Evolutionary conservation across 2,888 invertebrate genomes (phyloP).

Genomic region (Sicus ferrugineus): DNA sequence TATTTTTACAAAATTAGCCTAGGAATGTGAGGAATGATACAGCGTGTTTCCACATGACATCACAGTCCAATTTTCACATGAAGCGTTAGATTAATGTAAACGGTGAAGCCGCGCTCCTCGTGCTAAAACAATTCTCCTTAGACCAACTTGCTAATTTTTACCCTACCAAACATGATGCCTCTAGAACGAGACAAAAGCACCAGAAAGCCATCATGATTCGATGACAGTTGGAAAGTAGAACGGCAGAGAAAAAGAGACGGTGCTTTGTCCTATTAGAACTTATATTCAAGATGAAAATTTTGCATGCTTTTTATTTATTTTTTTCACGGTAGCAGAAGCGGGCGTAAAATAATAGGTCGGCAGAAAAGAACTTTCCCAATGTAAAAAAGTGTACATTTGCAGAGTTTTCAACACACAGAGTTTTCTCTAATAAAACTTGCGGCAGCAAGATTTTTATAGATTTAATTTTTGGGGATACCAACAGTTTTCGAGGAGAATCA

Average conservation of each 20-base stretch:
- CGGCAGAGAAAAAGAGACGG: constrained; percentile 13
- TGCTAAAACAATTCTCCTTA: too few species aligned
- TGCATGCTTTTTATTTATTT: constrained; percentile 37
- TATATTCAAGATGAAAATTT: constrained; percentile 24
- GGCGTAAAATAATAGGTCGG: constrained; percentile 18
- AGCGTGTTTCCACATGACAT: too few species aligned
- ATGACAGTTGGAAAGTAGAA: too few species aligned
- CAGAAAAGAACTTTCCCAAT: constrained; percentile 33
- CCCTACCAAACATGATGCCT: too few species aligned
- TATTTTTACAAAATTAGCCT: too few species aligned
- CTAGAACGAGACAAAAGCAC: neutral
- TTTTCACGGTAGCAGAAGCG: constrained; percentile 34
- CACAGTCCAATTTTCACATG: too few species aligned
- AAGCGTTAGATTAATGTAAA: too few species aligned
- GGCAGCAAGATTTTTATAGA: constrained; percentile 28
- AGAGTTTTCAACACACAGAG: constrained; percentile 35
- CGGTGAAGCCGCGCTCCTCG: too few species aligned
- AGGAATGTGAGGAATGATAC: too few species aligned
- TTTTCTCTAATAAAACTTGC: constrained; percentile 39
- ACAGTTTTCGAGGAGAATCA: constrained; percentile 15
- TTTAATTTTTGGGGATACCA: constrained; percentile 2
- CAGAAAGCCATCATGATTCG: neutral
- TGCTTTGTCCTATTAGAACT: constrained; percentile 29
- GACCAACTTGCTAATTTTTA: too few species aligned
- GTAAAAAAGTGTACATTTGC: constrained; percentile 33